phyloP scores from a whole-genome alignment of 30 jellyfish, hydroid and myxozoan genomes.

The Rhopilema esculentum region DNA sequence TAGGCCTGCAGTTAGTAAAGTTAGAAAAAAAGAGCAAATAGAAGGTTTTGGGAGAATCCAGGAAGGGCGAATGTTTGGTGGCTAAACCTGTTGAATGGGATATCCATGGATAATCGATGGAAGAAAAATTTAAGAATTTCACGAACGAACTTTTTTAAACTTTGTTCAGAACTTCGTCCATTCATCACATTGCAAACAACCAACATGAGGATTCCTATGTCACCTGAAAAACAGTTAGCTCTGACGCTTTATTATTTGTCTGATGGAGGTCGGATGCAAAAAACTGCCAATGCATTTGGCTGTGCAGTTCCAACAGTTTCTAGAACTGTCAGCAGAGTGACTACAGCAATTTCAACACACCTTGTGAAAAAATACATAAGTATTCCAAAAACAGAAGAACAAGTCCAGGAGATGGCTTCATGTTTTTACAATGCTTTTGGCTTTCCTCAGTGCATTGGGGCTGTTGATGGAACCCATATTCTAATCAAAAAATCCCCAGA shows the following conservation, averaged over 20 bases:
- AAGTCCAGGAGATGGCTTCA: constrained; percentile 30
- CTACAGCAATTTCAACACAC: constrained; percentile 8
- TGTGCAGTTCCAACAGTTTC: constrained; percentile 51
- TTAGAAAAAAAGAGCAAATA: constrained; percentile 15
- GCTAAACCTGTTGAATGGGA: constrained; percentile 27
- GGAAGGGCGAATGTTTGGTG: constrained; percentile 45
- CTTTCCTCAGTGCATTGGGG: constrained; percentile 45
- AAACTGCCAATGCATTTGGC: constrained; percentile 60
- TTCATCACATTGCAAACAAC: constrained; percentile 35
- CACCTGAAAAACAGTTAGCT: constrained; percentile 49
- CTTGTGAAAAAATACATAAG: constrained; percentile 33
- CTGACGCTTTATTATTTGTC: constrained; percentile 43
- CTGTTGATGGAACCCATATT: constrained; percentile 46
- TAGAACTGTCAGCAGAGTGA: constrained; percentile 21
- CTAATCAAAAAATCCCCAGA: constrained; percentile 21
- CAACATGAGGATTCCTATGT: constrained; percentile 31
- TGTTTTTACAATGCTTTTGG: constrained; percentile 27
- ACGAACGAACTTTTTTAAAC: constrained; percentile 2
- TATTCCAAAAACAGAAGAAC: constrained; percentile 29
- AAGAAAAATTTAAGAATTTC: constrained; percentile 48
- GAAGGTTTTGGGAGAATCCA: constrained; percentile 32
- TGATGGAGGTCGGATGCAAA: constrained; percentile 61
- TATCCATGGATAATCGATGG: constrained; percentile 22
- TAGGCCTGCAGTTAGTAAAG: constrained; percentile 16
- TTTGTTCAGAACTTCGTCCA: constrained; percentile 42